Evolutionary conservation across 2,888 invertebrate species (phyloP).

Genomic region (Tinea pellionella): DNA sequence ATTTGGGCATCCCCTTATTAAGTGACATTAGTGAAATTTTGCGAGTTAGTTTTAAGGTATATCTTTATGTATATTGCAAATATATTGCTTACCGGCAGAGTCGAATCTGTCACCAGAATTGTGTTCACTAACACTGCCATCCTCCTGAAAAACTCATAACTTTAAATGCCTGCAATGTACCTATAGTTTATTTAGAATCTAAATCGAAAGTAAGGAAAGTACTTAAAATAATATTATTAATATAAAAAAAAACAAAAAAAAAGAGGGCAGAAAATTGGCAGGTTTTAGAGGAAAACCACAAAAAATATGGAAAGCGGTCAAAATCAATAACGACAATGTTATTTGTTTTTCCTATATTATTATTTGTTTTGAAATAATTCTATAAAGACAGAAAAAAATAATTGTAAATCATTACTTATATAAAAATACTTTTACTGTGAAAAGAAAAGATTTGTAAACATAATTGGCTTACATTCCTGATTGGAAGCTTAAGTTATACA

Average conservation of each 20-base stretch:
- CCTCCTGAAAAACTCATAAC: neutral
- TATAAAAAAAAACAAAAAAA: neutral
- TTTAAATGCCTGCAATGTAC: neutral
- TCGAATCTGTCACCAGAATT: slow-evolving; percentile 39
- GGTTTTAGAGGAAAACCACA: neutral
- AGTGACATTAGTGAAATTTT: too few species aligned
- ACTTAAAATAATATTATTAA: neutral
- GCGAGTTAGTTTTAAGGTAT: too few species aligned
- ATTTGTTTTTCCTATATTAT: neutral
- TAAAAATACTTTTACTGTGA: neutral
- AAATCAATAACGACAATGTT: neutral
- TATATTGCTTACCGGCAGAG: slow-evolving; percentile 31
- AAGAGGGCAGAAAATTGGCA: neutral
- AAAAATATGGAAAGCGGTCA: too few species aligned
- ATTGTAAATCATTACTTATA: neutral
- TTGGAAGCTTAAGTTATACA: too few species aligned
- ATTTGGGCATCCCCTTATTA: too few species aligned
- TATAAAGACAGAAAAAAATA: neutral
- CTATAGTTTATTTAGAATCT: neutral
- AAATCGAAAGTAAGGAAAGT: neutral
- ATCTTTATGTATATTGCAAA: too few species aligned
- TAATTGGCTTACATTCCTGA: too few species aligned
- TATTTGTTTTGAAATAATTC: neutral
- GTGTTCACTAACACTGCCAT: slow-evolving; percentile 23
- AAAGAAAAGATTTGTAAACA: too few species aligned